These are phyloP conservation scores for Synergus laeviventris DNA, from an alignment of 2,888 invertebrate species.

Conservation along the genomic window DNA sequence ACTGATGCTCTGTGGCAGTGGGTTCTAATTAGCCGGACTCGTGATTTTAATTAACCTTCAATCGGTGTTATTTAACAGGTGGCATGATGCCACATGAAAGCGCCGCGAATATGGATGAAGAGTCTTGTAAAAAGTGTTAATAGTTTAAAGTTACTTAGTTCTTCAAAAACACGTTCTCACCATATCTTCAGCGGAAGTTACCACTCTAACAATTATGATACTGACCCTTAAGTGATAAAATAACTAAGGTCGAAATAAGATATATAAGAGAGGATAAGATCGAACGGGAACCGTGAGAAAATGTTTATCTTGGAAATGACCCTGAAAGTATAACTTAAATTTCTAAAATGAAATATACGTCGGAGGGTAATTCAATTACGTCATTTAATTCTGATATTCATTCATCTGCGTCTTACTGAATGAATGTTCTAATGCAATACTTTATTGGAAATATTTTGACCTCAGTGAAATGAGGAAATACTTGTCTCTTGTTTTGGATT, in stretches of 20 bases:
- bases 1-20: not conserved
- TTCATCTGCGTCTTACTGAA: not conserved
- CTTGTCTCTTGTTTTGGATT: conserved; percentile 12
- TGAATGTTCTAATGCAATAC: not conserved
- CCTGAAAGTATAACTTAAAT: not conserved
- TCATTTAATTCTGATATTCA: not conserved
- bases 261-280: not conserved
- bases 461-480: conserved; percentile 27
- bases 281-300: not conserved
- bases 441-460: conserved; percentile 12
- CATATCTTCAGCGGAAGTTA: not conserved
- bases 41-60: conserved; percentile 7
- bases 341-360: not conserved
- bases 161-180: not conserved
- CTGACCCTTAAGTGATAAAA: not conserved
- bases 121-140: not conserved
- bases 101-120: not conserved
- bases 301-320: conserved; percentile 2
- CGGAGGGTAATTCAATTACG: not conserved
- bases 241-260: not conserved
- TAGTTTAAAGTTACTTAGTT: not conserved
- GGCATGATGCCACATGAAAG: not conserved
- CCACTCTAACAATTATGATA: not conserved
- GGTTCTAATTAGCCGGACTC: not conserved
- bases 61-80: not conserved